Percentiles rank a stretch among this genome's conserved stretches.
phyloP scores from a whole-genome alignment of 1,140 invertebrate genomes.

The Conus betulinus region DNA sequence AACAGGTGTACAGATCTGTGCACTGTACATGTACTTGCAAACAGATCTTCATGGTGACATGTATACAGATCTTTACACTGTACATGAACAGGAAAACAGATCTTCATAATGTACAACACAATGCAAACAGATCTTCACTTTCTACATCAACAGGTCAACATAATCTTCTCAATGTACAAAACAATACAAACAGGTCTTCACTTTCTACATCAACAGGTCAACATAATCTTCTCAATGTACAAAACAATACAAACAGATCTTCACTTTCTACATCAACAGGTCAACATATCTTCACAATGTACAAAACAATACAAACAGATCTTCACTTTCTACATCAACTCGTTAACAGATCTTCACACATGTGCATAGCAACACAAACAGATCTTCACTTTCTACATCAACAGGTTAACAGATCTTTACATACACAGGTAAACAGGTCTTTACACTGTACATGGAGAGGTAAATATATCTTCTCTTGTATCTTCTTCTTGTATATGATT shows the following conservation, averaged over 20 bases:
- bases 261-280: neutral
- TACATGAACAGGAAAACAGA: too few relatives aligned
- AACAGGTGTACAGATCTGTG: neutral
- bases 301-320: too few relatives aligned
- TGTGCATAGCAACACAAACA: neutral
- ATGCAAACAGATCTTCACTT: neutral
- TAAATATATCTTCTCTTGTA: too few relatives aligned
- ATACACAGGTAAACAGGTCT: too few relatives aligned
- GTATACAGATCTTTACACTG: neutral
- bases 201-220: too few relatives aligned
- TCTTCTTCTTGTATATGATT: too few relatives aligned
- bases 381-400: neutral
- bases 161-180: neutral
- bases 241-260: neutral
- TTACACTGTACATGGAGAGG: neutral
- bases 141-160: neutral
- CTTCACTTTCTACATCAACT: too few relatives aligned
- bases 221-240: too few relatives aligned
- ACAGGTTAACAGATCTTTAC: neutral
- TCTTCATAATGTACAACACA: too few relatives aligned
- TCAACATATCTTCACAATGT: too few relatives aligned
- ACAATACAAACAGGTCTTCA: neutral
- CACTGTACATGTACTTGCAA: neutral
- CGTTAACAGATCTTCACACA: too few relatives aligned
- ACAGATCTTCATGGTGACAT: too few relatives aligned